Evolutionary conservation across 1,140 invertebrate species (phyloP), one percentile per base, ranked within the genome.

Genomic region (Bombus affinis): DNA sequence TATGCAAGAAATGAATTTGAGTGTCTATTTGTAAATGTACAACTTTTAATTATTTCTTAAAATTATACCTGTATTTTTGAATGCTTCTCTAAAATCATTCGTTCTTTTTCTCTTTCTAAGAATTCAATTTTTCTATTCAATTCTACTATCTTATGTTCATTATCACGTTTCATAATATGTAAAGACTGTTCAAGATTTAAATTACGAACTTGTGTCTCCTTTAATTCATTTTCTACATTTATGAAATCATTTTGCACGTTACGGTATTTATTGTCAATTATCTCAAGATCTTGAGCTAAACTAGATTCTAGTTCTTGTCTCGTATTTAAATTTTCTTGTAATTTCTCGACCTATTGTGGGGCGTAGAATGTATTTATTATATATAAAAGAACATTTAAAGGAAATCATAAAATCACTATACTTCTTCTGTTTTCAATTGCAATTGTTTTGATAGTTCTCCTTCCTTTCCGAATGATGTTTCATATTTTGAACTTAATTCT

Each of bases 81-180:
- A n/a, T 32, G 59, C 35, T 76, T 83, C 6, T 83, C 72, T 28
- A 10, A 44, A 18, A 65, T 15, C 37, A 74, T 37, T 35, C 22
- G 44, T 57, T 80, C 65, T 10, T 78, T 79, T 75, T 88, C 85
- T 53, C 80, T 65, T n/a, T 86, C 65, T 22, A 83, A 72, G 13
- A 28, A n/a, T 35, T 86, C 65, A 18, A 79, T 83, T 18, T 28
- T 32, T 44, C 65, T 68, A 18, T 79, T 42, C 59, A 72, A 68
- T 13, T 83, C 77, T 25, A n/a, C 70, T 28, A 44, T 18, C 47
- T 59, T 62, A 0, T 70, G n/a, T 12, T 86, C 57, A 10, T 68
- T 79, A 6, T 66, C 80, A 0, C 22, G 44, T 39, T 80, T 80
- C 18, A 65, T 22, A 3, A 53, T 9, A 12, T 81, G 1, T 9